Conservation (phyloP, 2,113 vertebrate genomes). For the Electrona antarctica region DNA sequence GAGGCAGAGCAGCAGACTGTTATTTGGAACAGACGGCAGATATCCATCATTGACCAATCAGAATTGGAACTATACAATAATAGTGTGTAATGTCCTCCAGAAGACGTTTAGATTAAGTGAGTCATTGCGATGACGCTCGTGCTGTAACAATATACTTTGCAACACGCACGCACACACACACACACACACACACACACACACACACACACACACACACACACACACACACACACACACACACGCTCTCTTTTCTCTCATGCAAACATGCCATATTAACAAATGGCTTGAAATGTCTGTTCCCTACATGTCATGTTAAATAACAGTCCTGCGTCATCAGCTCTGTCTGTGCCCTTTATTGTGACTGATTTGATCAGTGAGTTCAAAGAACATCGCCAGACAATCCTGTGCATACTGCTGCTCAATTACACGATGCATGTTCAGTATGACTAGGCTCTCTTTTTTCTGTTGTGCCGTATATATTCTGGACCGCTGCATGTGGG, state of each 20-base stretch:
- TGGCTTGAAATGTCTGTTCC: not conserved
- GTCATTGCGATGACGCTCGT: not conserved
- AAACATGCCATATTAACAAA: not conserved
- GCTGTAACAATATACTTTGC: not conserved
- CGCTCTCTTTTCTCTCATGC: not conserved
- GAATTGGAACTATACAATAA: too few species aligned
- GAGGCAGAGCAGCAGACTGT: too few species aligned
- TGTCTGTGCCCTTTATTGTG: not conserved
- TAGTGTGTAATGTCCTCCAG: too few species aligned
- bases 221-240: not conserved
- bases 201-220: not conserved
- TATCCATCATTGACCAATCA: too few species aligned
- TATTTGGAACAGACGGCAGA: too few species aligned
- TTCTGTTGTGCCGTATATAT: too few species aligned
- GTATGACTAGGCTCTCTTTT: too few species aligned
- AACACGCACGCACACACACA: not conserved
- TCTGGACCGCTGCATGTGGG: too few species aligned
- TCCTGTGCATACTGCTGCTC: not conserved
- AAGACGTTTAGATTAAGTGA: too few species aligned
- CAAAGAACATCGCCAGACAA: not conserved
- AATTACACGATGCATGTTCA: not conserved
- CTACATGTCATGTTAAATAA: slow-evolving; percentile 2
- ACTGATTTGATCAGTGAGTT: not conserved
- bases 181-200: slow-evolving; percentile 1
- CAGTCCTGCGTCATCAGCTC: not conserved